Base-by-base conservation (phyloP, 2,113 vertebrate genomes). In the Gambusia affinis region DNA sequence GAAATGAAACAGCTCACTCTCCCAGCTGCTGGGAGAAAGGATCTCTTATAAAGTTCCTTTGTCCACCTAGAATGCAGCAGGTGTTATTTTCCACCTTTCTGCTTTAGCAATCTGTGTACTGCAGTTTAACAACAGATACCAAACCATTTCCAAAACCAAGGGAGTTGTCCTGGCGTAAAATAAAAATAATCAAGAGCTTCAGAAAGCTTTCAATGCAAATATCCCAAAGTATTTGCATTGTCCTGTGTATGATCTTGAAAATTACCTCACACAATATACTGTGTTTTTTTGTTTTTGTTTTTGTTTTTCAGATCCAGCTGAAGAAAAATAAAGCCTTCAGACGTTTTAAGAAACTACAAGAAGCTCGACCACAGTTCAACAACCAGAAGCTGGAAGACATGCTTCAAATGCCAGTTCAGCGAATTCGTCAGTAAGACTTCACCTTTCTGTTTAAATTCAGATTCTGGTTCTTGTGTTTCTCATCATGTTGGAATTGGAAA, bases 281-380 rank as follows among this genome's bases (percentile, higher is more conserved):
- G 69, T 1, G 8, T 11, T 11, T 35, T 35, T 10, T 35, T 30
- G 31, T 31, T 31, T 4, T 69, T 33, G 47, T 76, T 24, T 76
- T 69, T 33, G 51, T 76, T n/a, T 76, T 15, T 60, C 75, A 99
- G 97, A 87, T 94, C 42, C 95, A 96, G 70, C 0, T 97, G 30
- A 96, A 91, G 89, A 98, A 95, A 88, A 99, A 94, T 74, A 97
- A 96, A 80, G 87, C 92, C 14, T 99, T 99, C 89, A 91, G 91
- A 44, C 93, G 94, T 0, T 98, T 98, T 70, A 97, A 97, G 86
- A 95, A 88, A 65, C 95, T 99, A 4, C 98, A 99, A 88, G 98
- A 99, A 75, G 85, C 94, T 12, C 94, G 97, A 62, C 95, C 95
- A 2, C 96, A 98, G 79, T 96, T 98, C 87, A 88, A 80, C 60